phyloP scores from a whole-genome alignment of 2,888 invertebrate species.

The Rhodophaea formosa region DNA sequence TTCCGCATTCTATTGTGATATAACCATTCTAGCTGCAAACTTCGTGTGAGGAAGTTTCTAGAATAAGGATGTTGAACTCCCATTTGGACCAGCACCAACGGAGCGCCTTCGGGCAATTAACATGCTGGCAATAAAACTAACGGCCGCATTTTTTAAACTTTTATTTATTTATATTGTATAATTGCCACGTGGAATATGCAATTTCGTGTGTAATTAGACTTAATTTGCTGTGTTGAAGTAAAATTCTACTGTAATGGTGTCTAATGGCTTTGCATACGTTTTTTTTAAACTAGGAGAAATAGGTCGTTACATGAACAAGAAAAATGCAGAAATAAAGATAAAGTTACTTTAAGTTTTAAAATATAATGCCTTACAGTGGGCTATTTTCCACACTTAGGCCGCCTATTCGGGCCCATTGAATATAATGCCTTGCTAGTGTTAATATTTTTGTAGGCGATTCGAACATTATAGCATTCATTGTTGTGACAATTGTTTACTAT shows the following conservation, averaged over 20 bases:
- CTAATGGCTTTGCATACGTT: neutral
- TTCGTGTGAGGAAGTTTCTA: constrained; percentile 16
- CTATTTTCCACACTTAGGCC: too few species aligned
- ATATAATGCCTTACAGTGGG: too few species aligned
- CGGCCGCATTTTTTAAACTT: constrained; percentile 34
- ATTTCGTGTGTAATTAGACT: constrained; percentile 23
- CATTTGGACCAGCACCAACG: constrained; percentile 69
- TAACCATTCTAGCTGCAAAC: neutral
- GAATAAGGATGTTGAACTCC: constrained; percentile 42
- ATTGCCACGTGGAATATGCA: constrained; percentile 32
- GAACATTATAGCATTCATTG: too few species aligned
- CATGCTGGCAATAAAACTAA: constrained; percentile 67
- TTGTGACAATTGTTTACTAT: too few species aligned
- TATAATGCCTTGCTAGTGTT: too few species aligned
- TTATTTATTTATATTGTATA: constrained; percentile 29
- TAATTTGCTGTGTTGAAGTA: neutral
- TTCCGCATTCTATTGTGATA: constrained; percentile 2
- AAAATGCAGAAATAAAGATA: too few species aligned
- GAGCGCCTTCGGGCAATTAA: constrained; percentile 64
- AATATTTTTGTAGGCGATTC: too few species aligned
- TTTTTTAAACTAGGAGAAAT: too few species aligned
- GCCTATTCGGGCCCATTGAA: too few species aligned
- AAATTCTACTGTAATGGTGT: neutral
- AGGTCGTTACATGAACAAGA: too few species aligned
- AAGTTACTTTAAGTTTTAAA: too few species aligned